phyloP scores from a whole-genome alignment of 2,113 vertebrate genomes.

The Glareola pratincola region DNA sequence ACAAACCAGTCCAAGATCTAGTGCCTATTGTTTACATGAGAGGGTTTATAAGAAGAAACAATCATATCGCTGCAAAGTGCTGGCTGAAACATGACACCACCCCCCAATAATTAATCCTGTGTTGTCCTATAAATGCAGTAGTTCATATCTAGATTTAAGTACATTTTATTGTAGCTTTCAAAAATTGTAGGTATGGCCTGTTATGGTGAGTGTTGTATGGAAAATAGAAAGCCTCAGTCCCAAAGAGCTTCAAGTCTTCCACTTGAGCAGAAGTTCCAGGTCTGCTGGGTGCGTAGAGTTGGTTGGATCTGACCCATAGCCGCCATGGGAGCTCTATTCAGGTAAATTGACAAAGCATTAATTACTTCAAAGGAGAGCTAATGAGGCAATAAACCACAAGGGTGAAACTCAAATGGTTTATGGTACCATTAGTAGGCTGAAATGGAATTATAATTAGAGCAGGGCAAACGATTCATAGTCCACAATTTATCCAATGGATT shows the following conservation, averaged over 20 bases:
- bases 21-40: not conserved
- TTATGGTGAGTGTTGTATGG: not conserved
- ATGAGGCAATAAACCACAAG: slow-evolving; percentile 44
- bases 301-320: slow-evolving; percentile 30
- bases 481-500: slow-evolving; percentile 64
- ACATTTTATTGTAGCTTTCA: not conserved
- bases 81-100: not conserved
- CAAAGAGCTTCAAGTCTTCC: not conserved
- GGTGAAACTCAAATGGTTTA: slow-evolving; percentile 35
- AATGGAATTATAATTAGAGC: slow-evolving; percentile 63
- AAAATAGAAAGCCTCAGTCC: not conserved
- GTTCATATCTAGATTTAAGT: not conserved
- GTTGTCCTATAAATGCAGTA: not conserved
- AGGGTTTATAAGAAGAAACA: not conserved
- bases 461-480: slow-evolving; percentile 50
- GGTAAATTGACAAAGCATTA: slow-evolving; percentile 46
- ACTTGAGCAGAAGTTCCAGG: not conserved
- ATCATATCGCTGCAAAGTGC: not conserved
- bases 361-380: slow-evolving; percentile 57
- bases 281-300: not conserved
- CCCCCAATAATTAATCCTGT: not conserved
- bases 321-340: slow-evolving; percentile 14
- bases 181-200: not conserved
- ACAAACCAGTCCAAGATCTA: not conserved
- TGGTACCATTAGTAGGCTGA: slow-evolving; percentile 34